A percentile compares a stretch with the other conserved stretches of the same genome.
These are phyloP conservation scores for Molanna angustata DNA, from an alignment of 2,888 invertebrate species.

Conservation along the genomic window DNA sequence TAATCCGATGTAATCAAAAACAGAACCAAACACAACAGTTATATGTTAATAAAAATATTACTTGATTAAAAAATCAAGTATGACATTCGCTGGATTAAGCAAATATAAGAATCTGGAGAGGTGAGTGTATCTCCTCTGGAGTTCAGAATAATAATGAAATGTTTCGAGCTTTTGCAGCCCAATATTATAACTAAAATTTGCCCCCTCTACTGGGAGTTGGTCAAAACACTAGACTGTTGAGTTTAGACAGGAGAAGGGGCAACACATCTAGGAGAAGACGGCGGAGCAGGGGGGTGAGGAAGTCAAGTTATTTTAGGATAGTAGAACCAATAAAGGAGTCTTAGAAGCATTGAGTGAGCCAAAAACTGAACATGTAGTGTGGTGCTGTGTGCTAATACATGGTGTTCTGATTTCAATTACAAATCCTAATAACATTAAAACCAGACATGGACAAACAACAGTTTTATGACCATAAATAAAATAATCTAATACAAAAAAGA, in stretches of 20 bases:
- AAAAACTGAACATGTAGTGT: conserved; percentile 46
- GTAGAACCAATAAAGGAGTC: conserved; percentile 61
- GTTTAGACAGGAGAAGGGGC: conserved; percentile 1
- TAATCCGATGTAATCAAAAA: neutral
- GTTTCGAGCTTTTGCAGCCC: conserved; percentile 52
- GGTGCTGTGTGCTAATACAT: conserved; percentile 53
- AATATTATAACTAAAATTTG: conserved; percentile 56
- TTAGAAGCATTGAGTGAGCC: conserved; percentile 57
- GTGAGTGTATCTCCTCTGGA: too few relatives aligned
- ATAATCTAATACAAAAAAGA: too few relatives aligned
- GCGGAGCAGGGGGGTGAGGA: conserved; percentile 40
- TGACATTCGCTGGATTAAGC: neutral
- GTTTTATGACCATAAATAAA: too few relatives aligned
- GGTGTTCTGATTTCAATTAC: conserved; percentile 36
- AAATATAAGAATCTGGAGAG: too few relatives aligned
- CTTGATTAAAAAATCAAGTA: neutral
- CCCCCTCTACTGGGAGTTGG: conserved; percentile 34
- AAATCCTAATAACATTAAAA: too few relatives aligned
- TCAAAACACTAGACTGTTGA: conserved; percentile 7
- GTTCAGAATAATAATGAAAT: conserved; percentile 40
- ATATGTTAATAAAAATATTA: neutral
- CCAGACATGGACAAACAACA: too few relatives aligned
- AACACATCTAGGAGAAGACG: conserved; percentile 19
- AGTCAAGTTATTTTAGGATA: conserved; percentile 55
- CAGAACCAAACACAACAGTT: too few relatives aligned